Evolutionary conservation across 2,797 vertebrate species (phyloP).

Genomic region (Hemibagrus guttatus): DNA sequence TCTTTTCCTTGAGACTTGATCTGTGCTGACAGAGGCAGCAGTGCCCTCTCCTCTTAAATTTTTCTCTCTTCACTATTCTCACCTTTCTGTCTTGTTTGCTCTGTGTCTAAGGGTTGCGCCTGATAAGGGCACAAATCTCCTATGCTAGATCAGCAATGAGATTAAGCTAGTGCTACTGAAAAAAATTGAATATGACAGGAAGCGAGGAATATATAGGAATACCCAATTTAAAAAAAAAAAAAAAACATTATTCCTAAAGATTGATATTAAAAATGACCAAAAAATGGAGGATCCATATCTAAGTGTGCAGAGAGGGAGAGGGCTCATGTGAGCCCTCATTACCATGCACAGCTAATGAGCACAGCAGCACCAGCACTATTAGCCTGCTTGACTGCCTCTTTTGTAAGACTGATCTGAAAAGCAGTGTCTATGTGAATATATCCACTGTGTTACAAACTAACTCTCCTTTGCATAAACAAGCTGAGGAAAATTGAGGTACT

Average conservation of each 20-base stretch:
- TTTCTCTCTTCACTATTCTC: conserved; percentile 41
- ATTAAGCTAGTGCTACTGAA: conserved; percentile 12
- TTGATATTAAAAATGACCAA: conserved; percentile 1
- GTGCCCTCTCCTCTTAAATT: conserved; percentile 53
- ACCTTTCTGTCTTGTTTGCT: conserved; percentile 37
- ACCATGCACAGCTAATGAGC: conserved; percentile 70
- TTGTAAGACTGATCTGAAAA: conserved; percentile 59
- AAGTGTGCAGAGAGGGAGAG: conserved; percentile 38
- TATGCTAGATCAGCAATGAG: conserved; percentile 43
- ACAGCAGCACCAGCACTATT: conserved; percentile 67
- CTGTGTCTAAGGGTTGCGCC: conserved; percentile 37
- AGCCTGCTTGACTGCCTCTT: conserved; percentile 68
- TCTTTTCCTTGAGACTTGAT: conserved; percentile 57
- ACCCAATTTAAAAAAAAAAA: neutral
- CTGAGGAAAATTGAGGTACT: conserved; percentile 21
- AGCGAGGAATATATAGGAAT: neutral
- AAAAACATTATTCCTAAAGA: conserved; percentile 27
- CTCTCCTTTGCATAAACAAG: conserved; percentile 39
- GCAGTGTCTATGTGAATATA: conserved; percentile 38
- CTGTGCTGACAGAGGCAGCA: conserved; percentile 50
- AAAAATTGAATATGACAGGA: neutral
- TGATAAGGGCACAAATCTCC: conserved; percentile 45
- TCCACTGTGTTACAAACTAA: conserved; percentile 39
- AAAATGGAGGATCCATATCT: conserved; percentile 34
- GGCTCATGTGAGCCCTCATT: conserved; percentile 67